These are phyloP conservation scores for Spea multiplicata DNA, from an alignment of 2,113 vertebrate species.

Conservation along the genomic window DNA sequence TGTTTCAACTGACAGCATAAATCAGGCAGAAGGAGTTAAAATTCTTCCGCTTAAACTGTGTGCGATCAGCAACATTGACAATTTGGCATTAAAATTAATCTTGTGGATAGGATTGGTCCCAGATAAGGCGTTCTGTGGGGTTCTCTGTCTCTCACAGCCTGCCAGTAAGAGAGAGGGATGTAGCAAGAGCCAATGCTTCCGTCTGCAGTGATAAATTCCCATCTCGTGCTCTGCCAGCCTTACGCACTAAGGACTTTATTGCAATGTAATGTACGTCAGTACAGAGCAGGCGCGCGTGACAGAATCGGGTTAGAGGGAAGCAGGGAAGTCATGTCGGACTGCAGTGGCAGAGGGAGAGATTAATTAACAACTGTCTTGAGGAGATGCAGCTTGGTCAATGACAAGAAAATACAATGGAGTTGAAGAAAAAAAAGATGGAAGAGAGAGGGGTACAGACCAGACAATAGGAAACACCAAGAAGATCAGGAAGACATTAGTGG, in stretches of 20 bases:
- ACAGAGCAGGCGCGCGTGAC: slow-evolving; percentile 65
- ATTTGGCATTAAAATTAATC: not conserved
- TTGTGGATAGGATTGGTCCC: not conserved
- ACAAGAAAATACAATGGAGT: slow-evolving; percentile 2
- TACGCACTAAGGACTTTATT: slow-evolving; percentile 69
- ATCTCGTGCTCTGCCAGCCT: slow-evolving; percentile 70
- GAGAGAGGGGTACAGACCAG: too few species aligned
- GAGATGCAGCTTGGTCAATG: not conserved
- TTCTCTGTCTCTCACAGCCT: slow-evolving; percentile 12
- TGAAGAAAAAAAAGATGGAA: not conserved
- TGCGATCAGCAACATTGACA: slow-evolving; percentile 22
- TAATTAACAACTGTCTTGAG: slow-evolving; percentile 34
- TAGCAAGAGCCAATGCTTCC: slow-evolving; percentile 55
- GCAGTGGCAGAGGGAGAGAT: slow-evolving; percentile 38
- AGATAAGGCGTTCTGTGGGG: slow-evolving; percentile 19
- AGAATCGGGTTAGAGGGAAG: slow-evolving; percentile 77
- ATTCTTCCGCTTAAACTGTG: not conserved
- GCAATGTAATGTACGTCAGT: slow-evolving; percentile 66
- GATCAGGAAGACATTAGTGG: too few species aligned
- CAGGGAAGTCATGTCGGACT: slow-evolving; percentile 53
- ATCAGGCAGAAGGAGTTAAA: slow-evolving; percentile 11
- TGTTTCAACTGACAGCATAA: not conserved
- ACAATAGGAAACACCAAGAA: too few species aligned
- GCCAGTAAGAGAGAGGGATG: slow-evolving; percentile 26
- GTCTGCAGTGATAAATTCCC: slow-evolving; percentile 67